Evolutionary conservation across 2,797 vertebrate genomes (phyloP), one percentile per base, ranked within the genome.

Genomic region (Triplophysa yarkandensis): DNA sequence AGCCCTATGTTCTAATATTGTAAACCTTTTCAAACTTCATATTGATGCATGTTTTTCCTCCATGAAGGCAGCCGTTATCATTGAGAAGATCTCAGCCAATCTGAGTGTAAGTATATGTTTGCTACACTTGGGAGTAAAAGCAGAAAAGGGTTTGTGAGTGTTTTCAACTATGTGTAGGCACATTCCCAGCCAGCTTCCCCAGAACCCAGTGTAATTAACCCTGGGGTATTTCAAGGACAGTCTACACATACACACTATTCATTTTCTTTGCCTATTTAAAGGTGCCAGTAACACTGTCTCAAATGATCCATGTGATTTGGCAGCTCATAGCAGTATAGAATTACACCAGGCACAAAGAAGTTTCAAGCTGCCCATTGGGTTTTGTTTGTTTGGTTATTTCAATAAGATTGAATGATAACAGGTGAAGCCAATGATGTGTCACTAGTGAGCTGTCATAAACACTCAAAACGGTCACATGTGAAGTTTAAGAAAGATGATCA

Each of bases 31-130:
- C 17, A 43, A 17, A 16, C 5, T 16, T 6, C 3, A 43, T 43
- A 43, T 41, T 54, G 16, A 23, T 79, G 58, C 14, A 0, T 68
- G 0, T 81, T 21, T 78, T 74, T 17, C 71, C 72, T 84, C 32
- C 77, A 68, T 69, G 25, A 62, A 93, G 92, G 92, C 91, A 4
- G 75, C 81, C 11, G 46, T 88, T 25, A 89, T 94, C 44, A 62
- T 92, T 43, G 87, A 90, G 32, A 93, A 92, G 85, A 52, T 93
- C 62, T 84, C 85, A 27, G 79, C 85, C 39, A 67, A 34, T 54
- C 69, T 68, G 25, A 67, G 58, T 6, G 91, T 93, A 79, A 91
- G 92, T 89, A 28, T 61, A 3, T 60, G 8, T 28, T 34, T 64
- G 44, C 10, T 13, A 13, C 61, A 5, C 30, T 13, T 2, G 9